Conservation (phyloP, 2,797 vertebrate genomes). For the Nyctalus aviator region DNA sequence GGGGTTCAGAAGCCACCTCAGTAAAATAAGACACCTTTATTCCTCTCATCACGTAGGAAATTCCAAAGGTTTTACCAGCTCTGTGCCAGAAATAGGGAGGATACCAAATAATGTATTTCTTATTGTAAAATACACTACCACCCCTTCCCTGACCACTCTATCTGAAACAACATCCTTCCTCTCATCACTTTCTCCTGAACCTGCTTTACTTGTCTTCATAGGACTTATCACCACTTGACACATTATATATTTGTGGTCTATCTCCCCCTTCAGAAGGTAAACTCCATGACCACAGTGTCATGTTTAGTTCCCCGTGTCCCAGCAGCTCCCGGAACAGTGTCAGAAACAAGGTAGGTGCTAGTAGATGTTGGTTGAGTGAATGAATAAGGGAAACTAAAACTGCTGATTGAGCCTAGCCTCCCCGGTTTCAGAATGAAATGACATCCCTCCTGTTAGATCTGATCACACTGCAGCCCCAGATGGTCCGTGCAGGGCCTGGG, state of each 20-base stretch:
- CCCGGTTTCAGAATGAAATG: conserved; percentile 25
- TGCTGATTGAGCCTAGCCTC: background rate
- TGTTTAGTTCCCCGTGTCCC: background rate
- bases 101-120: background rate
- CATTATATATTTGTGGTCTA: background rate
- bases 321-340: background rate
- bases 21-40: background rate
- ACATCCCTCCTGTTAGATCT: background rate
- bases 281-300: background rate
- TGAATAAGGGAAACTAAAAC: background rate
- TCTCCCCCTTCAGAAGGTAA: background rate
- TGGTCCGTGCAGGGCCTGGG: background rate
- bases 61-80: background rate
- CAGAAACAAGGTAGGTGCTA: background rate
- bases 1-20: background rate
- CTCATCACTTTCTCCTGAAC: background rate
- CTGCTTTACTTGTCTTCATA: background rate
- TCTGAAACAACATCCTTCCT: background rate
- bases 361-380: background rate
- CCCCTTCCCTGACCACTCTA: background rate
- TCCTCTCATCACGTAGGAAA: background rate
- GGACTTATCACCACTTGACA: background rate
- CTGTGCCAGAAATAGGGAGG: background rate
- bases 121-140: background rate
- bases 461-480: background rate